Percentiles rank a stretch among this genome's conserved stretches.
These are phyloP conservation scores for Linnaemya tessellans DNA, from an alignment of 2,888 invertebrate species.

Conservation along the genomic window DNA sequence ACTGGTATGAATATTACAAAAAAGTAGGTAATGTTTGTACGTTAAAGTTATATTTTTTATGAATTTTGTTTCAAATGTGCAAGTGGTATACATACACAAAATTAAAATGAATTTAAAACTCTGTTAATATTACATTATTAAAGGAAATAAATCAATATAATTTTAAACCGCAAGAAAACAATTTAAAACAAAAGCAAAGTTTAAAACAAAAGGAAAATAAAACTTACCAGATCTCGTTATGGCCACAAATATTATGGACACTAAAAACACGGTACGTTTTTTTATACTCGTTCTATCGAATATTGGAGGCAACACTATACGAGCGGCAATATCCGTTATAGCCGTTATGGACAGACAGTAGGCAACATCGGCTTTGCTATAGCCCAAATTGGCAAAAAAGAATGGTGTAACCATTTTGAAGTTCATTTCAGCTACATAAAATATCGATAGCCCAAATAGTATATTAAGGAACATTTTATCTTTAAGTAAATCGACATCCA, in stretches of 20 bases:
- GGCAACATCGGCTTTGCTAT: conserved; percentile 87
- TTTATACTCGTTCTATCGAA: conserved; percentile 88
- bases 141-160: neutral
- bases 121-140: neutral
- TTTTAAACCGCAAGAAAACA: neutral
- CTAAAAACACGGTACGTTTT: conserved; percentile 89
- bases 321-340: conserved; percentile 89
- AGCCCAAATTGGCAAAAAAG: conserved; percentile 87
- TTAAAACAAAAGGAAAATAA: neutral
- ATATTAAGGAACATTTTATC: conserved; percentile 90
- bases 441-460: conserved; percentile 88
- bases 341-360: conserved; percentile 90
- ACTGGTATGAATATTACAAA: too few species aligned
- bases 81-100: too few species aligned
- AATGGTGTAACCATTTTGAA: conserved; percentile 90
- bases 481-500: conserved; percentile 89
- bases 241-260: conserved; percentile 89
- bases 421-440: conserved; percentile 90
- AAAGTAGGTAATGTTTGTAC: too few species aligned
- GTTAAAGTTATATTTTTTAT: too few species aligned
- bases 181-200: neutral
- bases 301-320: conserved; percentile 89
- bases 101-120: neutral
- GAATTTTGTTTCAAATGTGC: too few species aligned
- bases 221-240: conserved; percentile 89